These are phyloP conservation scores for Drosophila tropicalis DNA, from an alignment of 1,140 invertebrate genomes.

Conservation along the genomic window DNA sequence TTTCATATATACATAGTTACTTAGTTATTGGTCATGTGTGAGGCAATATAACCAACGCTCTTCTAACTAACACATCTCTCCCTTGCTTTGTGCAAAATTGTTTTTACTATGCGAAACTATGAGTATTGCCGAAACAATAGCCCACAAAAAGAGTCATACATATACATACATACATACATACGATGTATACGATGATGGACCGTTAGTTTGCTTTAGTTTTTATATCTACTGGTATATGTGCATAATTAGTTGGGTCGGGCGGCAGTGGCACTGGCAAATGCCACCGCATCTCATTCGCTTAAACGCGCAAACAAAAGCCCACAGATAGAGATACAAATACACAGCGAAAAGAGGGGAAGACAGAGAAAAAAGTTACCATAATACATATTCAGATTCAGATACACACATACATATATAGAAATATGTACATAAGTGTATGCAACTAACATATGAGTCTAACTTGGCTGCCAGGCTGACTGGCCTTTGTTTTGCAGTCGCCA, in stretches of 20 bases:
- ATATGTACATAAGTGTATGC: slow-evolving; percentile 33
- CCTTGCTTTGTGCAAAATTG: slow-evolving; percentile 5
- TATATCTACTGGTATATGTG: slow-evolving; percentile 40
- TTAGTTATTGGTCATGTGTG: neutral
- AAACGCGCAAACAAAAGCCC: slow-evolving; percentile 12
- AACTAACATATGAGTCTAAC: neutral
- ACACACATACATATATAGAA: slow-evolving; percentile 24
- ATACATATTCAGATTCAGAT: slow-evolving; percentile 56
- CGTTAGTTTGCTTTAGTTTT: slow-evolving; percentile 28
- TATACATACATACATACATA: neutral
- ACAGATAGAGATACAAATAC: slow-evolving; percentile 47
- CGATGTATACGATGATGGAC: slow-evolving; percentile 26
- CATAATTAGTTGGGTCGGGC: slow-evolving; percentile 63
- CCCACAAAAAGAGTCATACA: slow-evolving; percentile 24
- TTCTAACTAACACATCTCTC: neutral
- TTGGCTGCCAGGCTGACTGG: slow-evolving; percentile 11
- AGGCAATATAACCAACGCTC: neutral
- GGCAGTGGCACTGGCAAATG: slow-evolving; percentile 4
- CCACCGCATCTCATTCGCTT: slow-evolving; percentile 35
- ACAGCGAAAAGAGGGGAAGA: slow-evolving; percentile 22
- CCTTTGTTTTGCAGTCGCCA: slow-evolving; percentile 29
- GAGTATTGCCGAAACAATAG: slow-evolving; percentile 44
- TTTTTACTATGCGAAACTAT: slow-evolving; percentile 16
- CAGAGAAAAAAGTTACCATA: slow-evolving; percentile 23
- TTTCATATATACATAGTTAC: neutral